phyloP scores from a whole-genome alignment of 2,113 vertebrate species.

The Bagarius yarrelli region DNA sequence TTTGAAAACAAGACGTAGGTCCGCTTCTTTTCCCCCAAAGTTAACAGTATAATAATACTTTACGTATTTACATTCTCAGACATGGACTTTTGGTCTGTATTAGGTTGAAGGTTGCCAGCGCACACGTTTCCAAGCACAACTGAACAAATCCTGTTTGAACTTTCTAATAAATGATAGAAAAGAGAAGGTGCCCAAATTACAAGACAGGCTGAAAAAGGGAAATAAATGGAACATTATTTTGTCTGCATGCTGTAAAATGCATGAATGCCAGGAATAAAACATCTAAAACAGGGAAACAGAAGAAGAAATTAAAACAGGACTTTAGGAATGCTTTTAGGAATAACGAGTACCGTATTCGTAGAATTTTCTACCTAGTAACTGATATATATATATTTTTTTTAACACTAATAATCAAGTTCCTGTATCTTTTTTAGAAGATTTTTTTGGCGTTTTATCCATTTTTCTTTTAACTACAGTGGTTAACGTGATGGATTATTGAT shows the following conservation, averaged over 20 bases:
- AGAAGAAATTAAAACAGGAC: neutral
- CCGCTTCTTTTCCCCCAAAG: neutral
- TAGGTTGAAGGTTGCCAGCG: slow-evolving; percentile 5
- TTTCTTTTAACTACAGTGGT: too few relatives aligned
- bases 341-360: too few relatives aligned
- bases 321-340: neutral
- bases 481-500: too few relatives aligned
- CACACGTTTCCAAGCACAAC: neutral
- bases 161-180: slow-evolving; percentile 51
- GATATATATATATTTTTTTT: too few relatives aligned
- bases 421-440: too few relatives aligned
- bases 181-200: slow-evolving; percentile 35
- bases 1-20: too few relatives aligned
- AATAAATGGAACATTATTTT: slow-evolving; percentile 10
- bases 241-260: too few relatives aligned
- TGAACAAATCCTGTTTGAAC: slow-evolving; percentile 48
- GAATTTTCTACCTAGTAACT: too few relatives aligned
- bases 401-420: too few relatives aligned
- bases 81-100: neutral
- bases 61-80: slow-evolving; percentile 10
- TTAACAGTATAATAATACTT: slow-evolving; percentile 23
- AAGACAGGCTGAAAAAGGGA: slow-evolving; percentile 38
- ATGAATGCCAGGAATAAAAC: neutral
- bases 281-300: neutral
- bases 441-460: too few relatives aligned